These are phyloP conservation scores for Scaptomyza parva DNA, from an alignment of 2,888 invertebrate species.

Conservation along the genomic window DNA sequence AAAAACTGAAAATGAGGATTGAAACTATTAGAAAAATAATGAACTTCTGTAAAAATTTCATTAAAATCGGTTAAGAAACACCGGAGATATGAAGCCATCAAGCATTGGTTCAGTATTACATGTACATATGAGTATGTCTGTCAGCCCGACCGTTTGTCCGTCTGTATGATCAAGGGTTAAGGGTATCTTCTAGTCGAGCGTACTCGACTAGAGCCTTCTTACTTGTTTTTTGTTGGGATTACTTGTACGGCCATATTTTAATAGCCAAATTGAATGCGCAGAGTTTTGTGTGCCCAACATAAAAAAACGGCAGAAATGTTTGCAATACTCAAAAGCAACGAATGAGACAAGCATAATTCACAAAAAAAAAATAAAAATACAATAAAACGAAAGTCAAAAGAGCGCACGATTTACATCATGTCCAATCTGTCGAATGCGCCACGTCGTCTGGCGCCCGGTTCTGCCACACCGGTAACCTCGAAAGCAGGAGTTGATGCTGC, in stretches of 20 bases:
- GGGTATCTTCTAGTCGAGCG: no score
- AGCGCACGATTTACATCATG: constrained; percentile 59
- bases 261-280: constrained; percentile 43
- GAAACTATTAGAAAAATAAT: no score
- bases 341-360: constrained; percentile 37
- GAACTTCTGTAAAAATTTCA: no score
- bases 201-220: no score
- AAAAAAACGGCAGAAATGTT: constrained; percentile 30
- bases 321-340: constrained; percentile 5
- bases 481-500: background rate
- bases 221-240: constrained; percentile 12
- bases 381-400: constrained; percentile 5
- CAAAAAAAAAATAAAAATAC: background rate
- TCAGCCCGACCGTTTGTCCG: no score
- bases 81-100: no score
- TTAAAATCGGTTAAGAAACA: no score
- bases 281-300: constrained; percentile 26
- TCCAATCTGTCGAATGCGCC: constrained; percentile 68
- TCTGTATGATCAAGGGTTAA: no score
- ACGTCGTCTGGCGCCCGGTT: constrained; percentile 74
- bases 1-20: no score
- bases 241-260: constrained; percentile 24
- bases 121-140: no score
- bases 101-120: no score
- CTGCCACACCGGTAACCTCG: constrained; percentile 68